Evolutionary conservation across 2,888 invertebrate species (phyloP).

Genomic region (Mayetiola destructor): DNA sequence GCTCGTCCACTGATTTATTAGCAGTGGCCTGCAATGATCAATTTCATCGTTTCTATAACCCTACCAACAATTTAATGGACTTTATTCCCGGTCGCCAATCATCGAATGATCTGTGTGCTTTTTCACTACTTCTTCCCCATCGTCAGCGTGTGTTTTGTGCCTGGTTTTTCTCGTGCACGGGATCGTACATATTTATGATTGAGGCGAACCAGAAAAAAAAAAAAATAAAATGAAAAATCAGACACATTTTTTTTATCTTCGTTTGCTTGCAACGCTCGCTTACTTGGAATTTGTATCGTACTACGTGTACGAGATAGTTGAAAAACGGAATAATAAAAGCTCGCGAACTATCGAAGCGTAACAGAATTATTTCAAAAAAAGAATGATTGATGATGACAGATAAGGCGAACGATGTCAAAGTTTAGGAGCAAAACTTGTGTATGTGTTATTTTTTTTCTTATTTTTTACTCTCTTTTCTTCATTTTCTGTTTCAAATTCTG

Average conservation of each 20-base stretch:
- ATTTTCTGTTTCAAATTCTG: too few relatives aligned
- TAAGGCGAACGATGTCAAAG: slow-evolving; percentile 12
- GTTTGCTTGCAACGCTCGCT: too few relatives aligned
- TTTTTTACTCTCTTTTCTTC: too few relatives aligned
- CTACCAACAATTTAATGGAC: not conserved
- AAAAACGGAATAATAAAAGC: too few relatives aligned
- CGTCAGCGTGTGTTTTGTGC: too few relatives aligned
- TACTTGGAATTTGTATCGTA: too few relatives aligned
- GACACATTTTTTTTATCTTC: too few relatives aligned
- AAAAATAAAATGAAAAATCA: too few relatives aligned
- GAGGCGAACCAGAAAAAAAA: too few relatives aligned
- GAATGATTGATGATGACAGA: slow-evolving; percentile 12
- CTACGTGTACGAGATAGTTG: too few relatives aligned
- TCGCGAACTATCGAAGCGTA: slow-evolving; percentile 11
- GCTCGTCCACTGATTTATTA: not conserved
- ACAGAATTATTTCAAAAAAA: slow-evolving; percentile 10
- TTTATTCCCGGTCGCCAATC: slow-evolving; percentile 5
- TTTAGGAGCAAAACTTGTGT: not conserved
- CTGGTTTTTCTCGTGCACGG: too few relatives aligned
- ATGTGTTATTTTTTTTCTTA: not conserved
- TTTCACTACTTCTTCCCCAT: not conserved
- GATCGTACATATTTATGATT: too few relatives aligned
- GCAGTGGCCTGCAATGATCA: not conserved
- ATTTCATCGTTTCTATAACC: slow-evolving; percentile 6
- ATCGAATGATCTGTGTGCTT: not conserved